A percentile compares a stretch with the other conserved stretches of the same genome.
Evolutionary conservation across 2,797 vertebrate genomes (phyloP).

Genomic region (Peromyscus nudipes): DNA sequence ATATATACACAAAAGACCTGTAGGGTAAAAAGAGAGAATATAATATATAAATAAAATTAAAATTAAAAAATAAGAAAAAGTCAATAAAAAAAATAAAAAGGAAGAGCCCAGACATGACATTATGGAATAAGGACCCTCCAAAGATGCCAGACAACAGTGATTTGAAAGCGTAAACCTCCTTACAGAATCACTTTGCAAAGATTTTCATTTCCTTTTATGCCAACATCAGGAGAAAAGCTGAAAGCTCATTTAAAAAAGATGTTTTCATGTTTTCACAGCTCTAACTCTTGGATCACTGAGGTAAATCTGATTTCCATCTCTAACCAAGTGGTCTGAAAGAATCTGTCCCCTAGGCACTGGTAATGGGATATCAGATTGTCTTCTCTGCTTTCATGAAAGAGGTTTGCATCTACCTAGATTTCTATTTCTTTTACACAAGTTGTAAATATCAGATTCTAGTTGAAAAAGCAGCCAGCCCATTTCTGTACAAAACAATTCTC

Average conservation of each 20-base stretch:
- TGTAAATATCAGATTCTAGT: not conserved
- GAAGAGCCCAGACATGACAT: not conserved
- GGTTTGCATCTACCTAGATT: slow-evolving; percentile 35
- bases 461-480: not conserved
- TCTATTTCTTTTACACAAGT: slow-evolving; percentile 51
- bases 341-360: slow-evolving; percentile 35
- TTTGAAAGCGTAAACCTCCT: not conserved
- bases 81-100: not conserved
- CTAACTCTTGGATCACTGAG: slow-evolving; percentile 13
- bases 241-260: slow-evolving; percentile 5
- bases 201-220: not conserved
- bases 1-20: not conserved
- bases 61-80: not conserved
- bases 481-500: not conserved
- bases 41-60: not conserved
- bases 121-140: not conserved
- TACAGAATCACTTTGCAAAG: not conserved
- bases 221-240: slow-evolving; percentile 33
- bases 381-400: slow-evolving; percentile 33
- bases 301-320: slow-evolving; percentile 41
- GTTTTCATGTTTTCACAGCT: not conserved
- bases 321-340: not conserved
- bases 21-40: not conserved
- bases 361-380: not conserved
- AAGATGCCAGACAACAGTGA: not conserved